Evolutionary conservation across 1,140 invertebrate species (phyloP), one percentile per base, ranked within the genome.

Genomic region (Paracyclopina nana): DNA sequence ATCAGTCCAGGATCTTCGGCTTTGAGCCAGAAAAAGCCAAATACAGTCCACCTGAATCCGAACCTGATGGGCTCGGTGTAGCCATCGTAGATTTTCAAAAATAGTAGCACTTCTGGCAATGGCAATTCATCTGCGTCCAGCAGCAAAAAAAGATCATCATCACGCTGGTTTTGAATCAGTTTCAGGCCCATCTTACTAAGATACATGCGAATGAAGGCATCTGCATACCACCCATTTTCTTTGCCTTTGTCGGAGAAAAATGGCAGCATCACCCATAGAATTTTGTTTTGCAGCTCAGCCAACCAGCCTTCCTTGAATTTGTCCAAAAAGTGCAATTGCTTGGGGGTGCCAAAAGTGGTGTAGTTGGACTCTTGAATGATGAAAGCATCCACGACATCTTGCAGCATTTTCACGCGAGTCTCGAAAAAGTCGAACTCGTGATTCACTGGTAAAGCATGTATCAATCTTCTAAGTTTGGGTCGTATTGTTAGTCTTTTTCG

Each of bases 21-120:
- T 16, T 41, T 51, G 50, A 46, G 11, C 75, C 75, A 79, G 55
- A 70, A 78, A 55, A 77, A 78, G 11, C 76, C 76, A 57, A 72
- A 79, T 1, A 78, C 72, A 2, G 70, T 75, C 69, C 73, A 76
- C 53, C 73, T 66, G n/a, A 76, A 56, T 45, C 75, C 65, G 55
- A 78, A 76, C 26, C 65, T 65, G 14, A 75, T 67, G 1, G 72
- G 73, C 58, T 75, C 67, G 6, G 73, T 70, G 64, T 71, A 73
- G 24, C 72, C 71, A 45, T 75, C 67, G 59, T 76, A 74, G 14
- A 70, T 61, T 59, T 78, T 78, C 20, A 78, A 65, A 62, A 75
- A 79, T 60, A 72, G 69, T 4, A 78, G 56, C 9, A 74, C 72
- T 30, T 68, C 61, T 4, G 65, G 63, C 38, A 75, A 73, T 24